These are phyloP conservation scores for Ormyrus labotus DNA, from an alignment of 2,888 invertebrate genomes.

Conservation along the genomic window DNA sequence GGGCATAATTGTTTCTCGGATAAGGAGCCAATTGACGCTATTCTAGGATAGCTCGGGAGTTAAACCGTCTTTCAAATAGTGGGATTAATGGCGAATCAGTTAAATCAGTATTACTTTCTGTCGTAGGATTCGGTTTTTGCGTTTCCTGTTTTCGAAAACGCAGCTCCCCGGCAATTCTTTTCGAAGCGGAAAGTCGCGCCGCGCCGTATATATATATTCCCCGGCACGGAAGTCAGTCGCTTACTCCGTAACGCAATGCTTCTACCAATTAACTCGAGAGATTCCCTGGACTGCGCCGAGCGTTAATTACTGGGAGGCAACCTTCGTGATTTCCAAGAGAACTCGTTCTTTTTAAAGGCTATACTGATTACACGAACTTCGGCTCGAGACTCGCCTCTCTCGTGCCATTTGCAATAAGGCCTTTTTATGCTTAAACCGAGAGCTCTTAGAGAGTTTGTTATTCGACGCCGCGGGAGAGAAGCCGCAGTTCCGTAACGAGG, in stretches of 20 bases:
- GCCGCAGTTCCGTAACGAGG: no score
- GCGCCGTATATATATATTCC: background rate
- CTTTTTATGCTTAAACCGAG: constrained; percentile 14
- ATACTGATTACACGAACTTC: constrained; percentile 31
- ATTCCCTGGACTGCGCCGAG: constrained; percentile 39
- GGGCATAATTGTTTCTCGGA: no score
- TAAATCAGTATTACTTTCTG: no score
- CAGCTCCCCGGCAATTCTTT: constrained; percentile 11
- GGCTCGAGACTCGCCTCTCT: background rate
- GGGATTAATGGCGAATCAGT: background rate
- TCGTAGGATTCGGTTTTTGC: background rate
- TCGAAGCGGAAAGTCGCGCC: constrained; percentile 35
- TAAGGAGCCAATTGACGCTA: no score
- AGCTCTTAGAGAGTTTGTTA: background rate
- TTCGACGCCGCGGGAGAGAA: background rate
- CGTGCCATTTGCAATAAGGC: constrained; percentile 19
- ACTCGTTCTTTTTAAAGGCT: constrained; percentile 42
- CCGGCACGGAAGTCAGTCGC: constrained; percentile 40
- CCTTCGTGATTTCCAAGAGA: constrained; percentile 50
- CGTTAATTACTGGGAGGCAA: constrained; percentile 53
- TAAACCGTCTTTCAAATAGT: background rate
- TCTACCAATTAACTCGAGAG: constrained; percentile 53
- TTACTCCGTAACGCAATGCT: constrained; percentile 26
- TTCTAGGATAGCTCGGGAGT: no score
- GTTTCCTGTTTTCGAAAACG: constrained; percentile 40